A percentile compares a stretch with the other conserved stretches of the same genome.
These are phyloP conservation scores for Astreopora myriophthalma DNA, from an alignment of 64 coral and sea anemone genomes.

Conservation along the genomic window DNA sequence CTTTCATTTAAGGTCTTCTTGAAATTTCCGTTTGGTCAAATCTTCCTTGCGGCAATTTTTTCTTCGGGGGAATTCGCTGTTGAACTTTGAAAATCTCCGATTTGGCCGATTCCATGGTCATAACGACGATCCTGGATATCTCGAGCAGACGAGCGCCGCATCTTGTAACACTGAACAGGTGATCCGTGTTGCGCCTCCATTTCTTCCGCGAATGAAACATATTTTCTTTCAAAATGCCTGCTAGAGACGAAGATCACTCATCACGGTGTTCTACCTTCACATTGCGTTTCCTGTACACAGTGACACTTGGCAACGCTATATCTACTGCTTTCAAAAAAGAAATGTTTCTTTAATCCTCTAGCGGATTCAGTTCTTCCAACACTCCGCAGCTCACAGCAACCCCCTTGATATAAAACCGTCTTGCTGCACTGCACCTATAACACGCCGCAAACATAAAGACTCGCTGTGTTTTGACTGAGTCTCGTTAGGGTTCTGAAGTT, in stretches of 20 bases:
- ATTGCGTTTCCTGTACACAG: not conserved
- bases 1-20: not conserved
- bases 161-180: not conserved
- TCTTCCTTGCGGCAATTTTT: not conserved
- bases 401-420: not conserved
- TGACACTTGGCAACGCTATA: not conserved
- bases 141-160: conserved; percentile 10
- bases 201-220: not conserved
- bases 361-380: not conserved
- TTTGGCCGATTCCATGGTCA: not conserved
- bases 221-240: conserved; percentile 21
- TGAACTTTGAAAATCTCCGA: not conserved
- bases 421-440: not conserved
- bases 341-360: not conserved
- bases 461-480: not conserved
- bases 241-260: not conserved
- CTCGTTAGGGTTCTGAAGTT: not conserved
- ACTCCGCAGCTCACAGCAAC: too few relatives aligned
- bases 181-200: not conserved
- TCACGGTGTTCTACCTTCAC: not conserved
- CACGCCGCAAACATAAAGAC: not conserved
- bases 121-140: not conserved
- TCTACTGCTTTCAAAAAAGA: not conserved
- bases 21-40: not conserved
- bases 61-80: not conserved